These are phyloP conservation scores for Erythrolamprus reginae DNA, from an alignment of 2,113 vertebrate species.

Conservation along the genomic window DNA sequence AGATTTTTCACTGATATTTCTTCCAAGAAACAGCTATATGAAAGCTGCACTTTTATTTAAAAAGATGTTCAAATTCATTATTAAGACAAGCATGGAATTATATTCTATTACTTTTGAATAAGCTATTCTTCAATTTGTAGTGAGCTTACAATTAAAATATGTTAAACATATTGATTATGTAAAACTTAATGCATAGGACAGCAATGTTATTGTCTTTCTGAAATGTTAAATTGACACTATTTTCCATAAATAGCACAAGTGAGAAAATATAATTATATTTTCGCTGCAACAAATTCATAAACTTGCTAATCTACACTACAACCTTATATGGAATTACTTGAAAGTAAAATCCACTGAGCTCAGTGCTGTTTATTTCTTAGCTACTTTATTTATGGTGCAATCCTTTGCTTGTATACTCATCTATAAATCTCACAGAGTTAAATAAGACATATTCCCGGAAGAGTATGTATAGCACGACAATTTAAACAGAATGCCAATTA, in stretches of 20 bases:
- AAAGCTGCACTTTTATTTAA: background rate
- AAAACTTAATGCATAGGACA: conserved; percentile 25
- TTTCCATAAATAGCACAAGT: conserved; percentile 44
- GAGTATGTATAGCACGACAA: background rate
- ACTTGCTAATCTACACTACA: background rate
- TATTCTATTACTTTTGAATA: conserved; percentile 34
- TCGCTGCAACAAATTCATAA: conserved; percentile 45
- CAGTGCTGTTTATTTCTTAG: background rate
- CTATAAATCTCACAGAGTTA: background rate
- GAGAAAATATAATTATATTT: conserved; percentile 26
- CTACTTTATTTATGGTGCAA: background rate
- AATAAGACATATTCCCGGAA: background rate
- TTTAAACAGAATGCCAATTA: background rate
- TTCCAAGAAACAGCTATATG: background rate
- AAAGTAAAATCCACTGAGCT: background rate
- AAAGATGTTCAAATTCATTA: conserved; percentile 23
- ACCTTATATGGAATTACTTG: background rate
- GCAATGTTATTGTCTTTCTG: conserved; percentile 20
- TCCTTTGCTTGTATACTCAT: background rate
- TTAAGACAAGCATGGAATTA: conserved; percentile 14
- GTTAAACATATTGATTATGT: background rate
- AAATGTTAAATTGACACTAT: conserved; percentile 35
- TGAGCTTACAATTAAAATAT: background rate
- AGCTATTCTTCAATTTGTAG: conserved; percentile 27
- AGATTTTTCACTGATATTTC: background rate